Evolutionary conservation across 35 echinoderm and acorn worm species (phyloP), one percentile per base, ranked within the genome.

Genomic region (Lytechinus variegatus): DNA sequence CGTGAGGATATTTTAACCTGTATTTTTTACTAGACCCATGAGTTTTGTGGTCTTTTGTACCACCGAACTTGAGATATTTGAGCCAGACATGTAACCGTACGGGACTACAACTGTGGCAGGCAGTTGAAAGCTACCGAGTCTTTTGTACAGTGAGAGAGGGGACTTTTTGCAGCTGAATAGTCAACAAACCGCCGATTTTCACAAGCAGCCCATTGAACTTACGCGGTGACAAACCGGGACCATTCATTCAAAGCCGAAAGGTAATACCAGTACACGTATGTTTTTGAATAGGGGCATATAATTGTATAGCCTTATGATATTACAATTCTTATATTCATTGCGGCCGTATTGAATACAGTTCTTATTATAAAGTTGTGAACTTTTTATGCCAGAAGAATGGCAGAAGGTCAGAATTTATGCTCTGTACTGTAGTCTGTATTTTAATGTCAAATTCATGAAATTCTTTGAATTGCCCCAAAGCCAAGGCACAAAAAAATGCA

Each of bases 71-170:
- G 92, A 57, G 92, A 93, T 93, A 53, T 93, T 93, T 54, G 27
- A 52, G 53, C 54, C 92, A 54, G 92, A 93, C 52, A 93, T 93
- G 92, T 93, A 93, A 93, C 92, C 92, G 92, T 93, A 93, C 92
- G 92, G 92, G 92, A 55, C 54, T 55, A 93, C 55, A 10, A 54
- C 92, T 93, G 92, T 93, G 92, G 52, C 92, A 93, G n/a, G 88
- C 88, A 90, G 88, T 90, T 90, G 88, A 90, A 79, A 90, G 88
- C 28, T 90, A 90, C 66, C n/a, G 66, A n/a, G 66, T 24, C 66
- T 79, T 79, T 79, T 79, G 66, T 79, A 79, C 66, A 79, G 66
- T 79, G 66, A 8, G 66, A 14, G 66, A 79, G 66, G 66, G 66
- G 66, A 79, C 66, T 79, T 79, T 24, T 24, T 79, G 66, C 66